A percentile compares a stretch with the other conserved stretches of the same genome.
phyloP scores from a whole-genome alignment of 2,888 invertebrate genomes.

The Sisyra nigra region DNA sequence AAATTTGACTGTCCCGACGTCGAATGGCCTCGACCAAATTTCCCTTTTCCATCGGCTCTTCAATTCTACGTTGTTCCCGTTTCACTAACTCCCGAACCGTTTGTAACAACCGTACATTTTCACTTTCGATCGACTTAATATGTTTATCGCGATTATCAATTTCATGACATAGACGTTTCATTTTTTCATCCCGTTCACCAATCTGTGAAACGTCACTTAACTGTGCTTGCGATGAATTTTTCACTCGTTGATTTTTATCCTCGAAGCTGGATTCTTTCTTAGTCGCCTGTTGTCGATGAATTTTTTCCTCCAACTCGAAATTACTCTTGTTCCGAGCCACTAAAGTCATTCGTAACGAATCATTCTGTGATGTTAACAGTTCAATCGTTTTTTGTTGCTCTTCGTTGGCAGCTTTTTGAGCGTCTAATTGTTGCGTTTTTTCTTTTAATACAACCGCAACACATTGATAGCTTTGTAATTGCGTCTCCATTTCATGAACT shows the following conservation, averaged over 20 bases:
- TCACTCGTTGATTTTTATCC: neutral
- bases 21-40: neutral
- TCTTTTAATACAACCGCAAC: slow-evolving; percentile 2
- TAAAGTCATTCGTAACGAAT: neutral
- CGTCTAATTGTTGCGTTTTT: slow-evolving; percentile 12
- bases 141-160: slow-evolving; percentile 17
- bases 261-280: neutral
- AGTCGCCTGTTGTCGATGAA: neutral
- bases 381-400: slow-evolving; percentile 10
- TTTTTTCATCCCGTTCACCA: slow-evolving; percentile 5
- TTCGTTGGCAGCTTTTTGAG: slow-evolving; percentile 13
- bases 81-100: slow-evolving; percentile 1
- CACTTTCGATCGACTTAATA: slow-evolving; percentile 16
- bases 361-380: neutral
- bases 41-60: neutral
- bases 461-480: neutral
- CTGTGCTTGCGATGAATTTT: neutral
- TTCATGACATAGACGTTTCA: slow-evolving; percentile 22
- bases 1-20: slow-evolving; percentile 1
- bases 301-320: neutral
- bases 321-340: neutral
- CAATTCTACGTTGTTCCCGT: neutral
- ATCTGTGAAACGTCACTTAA: neutral
- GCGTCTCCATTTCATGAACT: too few species aligned
- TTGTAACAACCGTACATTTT: neutral